A percentile compares a stretch with the other conserved stretches of the same genome.
These are phyloP conservation scores for Casuarius casuarius DNA, from an alignment of 2,113 vertebrate species.

Conservation along the genomic window DNA sequence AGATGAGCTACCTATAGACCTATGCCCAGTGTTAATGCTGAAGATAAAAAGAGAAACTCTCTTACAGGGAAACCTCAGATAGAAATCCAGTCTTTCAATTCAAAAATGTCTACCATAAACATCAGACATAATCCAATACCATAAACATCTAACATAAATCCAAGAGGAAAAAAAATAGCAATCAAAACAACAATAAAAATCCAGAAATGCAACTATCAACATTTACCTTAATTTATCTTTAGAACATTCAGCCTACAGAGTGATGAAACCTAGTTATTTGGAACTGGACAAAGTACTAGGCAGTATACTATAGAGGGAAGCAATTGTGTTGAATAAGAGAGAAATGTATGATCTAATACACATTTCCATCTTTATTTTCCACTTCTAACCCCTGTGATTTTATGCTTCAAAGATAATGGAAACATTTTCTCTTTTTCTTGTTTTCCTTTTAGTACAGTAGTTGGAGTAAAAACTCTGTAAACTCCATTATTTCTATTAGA, in stretches of 20 bases:
- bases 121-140: neutral
- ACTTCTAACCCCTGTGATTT: neutral
- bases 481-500: neutral
- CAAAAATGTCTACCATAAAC: neutral
- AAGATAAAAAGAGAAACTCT: neutral
- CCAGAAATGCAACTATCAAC: neutral
- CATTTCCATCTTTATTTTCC: neutral
- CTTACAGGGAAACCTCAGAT: neutral
- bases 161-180: rapidly evolving
- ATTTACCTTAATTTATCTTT: neutral
- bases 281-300: neutral
- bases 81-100: neutral
- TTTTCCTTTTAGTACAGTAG: neutral
- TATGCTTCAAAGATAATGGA: neutral
- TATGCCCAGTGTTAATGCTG: neutral
- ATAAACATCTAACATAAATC: neutral
- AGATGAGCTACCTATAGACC: neutral
- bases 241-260: neutral
- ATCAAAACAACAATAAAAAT: neutral
- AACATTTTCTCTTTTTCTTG: neutral
- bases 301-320: neutral
- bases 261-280: neutral
- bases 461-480: neutral
- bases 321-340: neutral
- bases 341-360: neutral